These are phyloP conservation scores for Fulmarus glacialis DNA, from an alignment of 2,113 vertebrate genomes.

Conservation along the genomic window DNA sequence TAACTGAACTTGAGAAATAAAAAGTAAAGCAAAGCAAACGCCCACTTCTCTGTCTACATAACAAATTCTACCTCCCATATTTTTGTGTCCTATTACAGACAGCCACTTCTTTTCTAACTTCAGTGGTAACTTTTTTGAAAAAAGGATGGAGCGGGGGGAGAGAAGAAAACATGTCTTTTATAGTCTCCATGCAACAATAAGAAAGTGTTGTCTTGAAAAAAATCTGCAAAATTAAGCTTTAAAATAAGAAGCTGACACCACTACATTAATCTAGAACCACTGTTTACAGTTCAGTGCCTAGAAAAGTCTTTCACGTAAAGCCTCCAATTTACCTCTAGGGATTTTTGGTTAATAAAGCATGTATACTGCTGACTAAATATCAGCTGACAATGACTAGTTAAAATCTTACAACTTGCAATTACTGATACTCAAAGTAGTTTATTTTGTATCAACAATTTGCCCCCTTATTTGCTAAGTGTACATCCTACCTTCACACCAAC, in stretches of 20 bases:
- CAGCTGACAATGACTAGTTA: background rate
- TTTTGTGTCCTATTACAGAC: background rate
- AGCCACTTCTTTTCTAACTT: background rate
- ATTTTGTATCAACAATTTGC: background rate
- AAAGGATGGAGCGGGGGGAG: background rate
- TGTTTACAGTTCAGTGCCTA: background rate
- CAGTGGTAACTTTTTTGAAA: background rate
- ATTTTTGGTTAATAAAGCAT: background rate
- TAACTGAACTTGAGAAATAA: background rate
- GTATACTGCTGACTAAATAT: background rate
- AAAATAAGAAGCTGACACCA: background rate
- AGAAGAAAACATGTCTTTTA: background rate
- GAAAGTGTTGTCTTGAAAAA: background rate
- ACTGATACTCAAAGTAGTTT: background rate
- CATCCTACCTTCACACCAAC: slow-evolving; percentile 96
- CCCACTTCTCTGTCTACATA: background rate
- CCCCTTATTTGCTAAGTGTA: slow-evolving; percentile 25
- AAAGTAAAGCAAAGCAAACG: background rate
- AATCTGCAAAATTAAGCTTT: background rate
- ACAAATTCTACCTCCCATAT: background rate
- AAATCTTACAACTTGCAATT: background rate
- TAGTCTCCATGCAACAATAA: background rate
- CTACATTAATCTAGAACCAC: background rate
- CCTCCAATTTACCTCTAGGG: background rate
- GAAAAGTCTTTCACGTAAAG: background rate